phyloP scores from a whole-genome alignment of 2,888 invertebrate species.

The Caenorhabditis macrosperma region DNA sequence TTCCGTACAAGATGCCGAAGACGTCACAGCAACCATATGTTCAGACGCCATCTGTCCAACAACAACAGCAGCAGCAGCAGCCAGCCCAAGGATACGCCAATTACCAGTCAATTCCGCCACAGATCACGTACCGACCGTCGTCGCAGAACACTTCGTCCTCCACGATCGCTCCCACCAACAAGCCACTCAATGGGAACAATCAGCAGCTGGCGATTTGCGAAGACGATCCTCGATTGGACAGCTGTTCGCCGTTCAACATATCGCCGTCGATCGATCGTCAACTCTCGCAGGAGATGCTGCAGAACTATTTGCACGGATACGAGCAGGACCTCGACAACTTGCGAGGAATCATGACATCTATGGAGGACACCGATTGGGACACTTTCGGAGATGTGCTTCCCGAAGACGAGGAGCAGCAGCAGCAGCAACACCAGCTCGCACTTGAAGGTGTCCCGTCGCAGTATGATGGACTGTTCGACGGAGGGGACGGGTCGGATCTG shows the following conservation, averaged over 20 bases:
- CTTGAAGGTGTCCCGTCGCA: constrained; percentile 8
- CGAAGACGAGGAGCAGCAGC: constrained; percentile 17
- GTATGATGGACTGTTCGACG: not conserved
- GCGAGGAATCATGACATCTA: constrained; percentile 55
- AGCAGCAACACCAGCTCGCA: constrained; percentile 19
- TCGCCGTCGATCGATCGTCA: constrained; percentile 65
- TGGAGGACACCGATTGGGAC: constrained; percentile 61
- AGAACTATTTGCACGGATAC: constrained; percentile 71
- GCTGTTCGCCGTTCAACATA: constrained; percentile 54
- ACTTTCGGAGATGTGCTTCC: constrained; percentile 37
- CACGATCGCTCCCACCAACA: not conserved
- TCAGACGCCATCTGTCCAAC: not conserved
- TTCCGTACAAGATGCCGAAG: constrained; percentile 1
- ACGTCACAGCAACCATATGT: not conserved
- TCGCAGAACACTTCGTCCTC: not conserved
- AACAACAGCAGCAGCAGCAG: not conserved
- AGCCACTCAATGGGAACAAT: not conserved
- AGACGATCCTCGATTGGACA: constrained; percentile 18
- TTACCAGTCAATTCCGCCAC: not conserved
- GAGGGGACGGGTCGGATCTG: constrained; percentile 21
- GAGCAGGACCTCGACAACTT: constrained; percentile 71
- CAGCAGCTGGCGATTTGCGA: constrained; percentile 1
- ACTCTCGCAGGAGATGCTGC: constrained; percentile 64
- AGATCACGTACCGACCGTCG: constrained; percentile 10
- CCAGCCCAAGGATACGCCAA: not conserved